Evolutionary conservation across 2,113 vertebrate species (phyloP), one percentile per base, ranked within the genome.

Genomic region (Ctenodactylus gundi): DNA sequence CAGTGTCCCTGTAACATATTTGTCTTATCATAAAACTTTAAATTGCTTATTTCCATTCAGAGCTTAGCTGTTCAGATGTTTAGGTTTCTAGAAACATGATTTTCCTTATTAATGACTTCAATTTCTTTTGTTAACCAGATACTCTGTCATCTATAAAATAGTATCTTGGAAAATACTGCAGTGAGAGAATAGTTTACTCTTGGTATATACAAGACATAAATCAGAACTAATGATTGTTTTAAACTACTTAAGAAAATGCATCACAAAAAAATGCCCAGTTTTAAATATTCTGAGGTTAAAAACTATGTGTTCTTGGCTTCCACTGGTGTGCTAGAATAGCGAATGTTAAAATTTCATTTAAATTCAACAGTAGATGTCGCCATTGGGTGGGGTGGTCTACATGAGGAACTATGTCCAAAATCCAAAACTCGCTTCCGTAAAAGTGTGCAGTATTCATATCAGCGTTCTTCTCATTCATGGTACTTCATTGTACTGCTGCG

Each of bases 151-250:
- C 96, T 96, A 82, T 73, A 93, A 96, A 96, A 95, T 94, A 72
- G 83, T 95, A 96, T 96, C 91, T 93, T 95, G 84, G 93, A 97
- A 95, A 95, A 68, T 91, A 78, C 87, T 83, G 91, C 75, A 86
- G 80, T 49, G 83, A 97, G 70, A 88, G 78, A 97, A 97, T 81
- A 86, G 95, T 97, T 97, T 97, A 96, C 76, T 91, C 65, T 94
- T 41, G 49, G 2, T 93, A 89, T 95, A 96, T 84, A 96, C 96
- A 97, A 95, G 68, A 21, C 89, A 95, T 97, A 96, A 97, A 96
- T 97, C 94, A 95, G 76, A 92, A 77, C 90, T 96, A 96, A 97
- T 97, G 94, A 97, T 76, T 95, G 94, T 96, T 97, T 96, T 93
- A 97, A 96, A 93, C 68, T 76, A 97, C 93, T 96, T 97, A 96